Evolutionary conservation across 2,888 invertebrate genomes (phyloP).

Genomic region (Eupithecia dodoneata): DNA sequence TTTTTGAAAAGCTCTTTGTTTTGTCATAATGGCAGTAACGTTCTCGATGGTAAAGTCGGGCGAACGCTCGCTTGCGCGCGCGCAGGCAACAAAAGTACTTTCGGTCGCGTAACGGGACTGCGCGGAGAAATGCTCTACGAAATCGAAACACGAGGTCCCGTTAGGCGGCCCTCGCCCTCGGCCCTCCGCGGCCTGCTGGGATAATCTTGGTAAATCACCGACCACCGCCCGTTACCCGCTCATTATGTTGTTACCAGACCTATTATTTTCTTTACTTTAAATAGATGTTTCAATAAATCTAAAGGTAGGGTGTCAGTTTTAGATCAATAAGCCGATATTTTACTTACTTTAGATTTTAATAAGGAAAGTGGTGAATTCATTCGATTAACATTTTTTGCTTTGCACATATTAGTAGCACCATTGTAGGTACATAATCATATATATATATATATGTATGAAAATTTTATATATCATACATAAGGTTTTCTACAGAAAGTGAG

Average conservation of each 20-base stretch:
- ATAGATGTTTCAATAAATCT: slow-evolving; percentile 12
- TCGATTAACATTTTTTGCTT: background rate
- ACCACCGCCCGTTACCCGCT: slow-evolving; percentile 55
- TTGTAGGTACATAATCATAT: too few species aligned
- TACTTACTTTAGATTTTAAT: background rate
- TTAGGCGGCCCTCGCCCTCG: slow-evolving; percentile 72
- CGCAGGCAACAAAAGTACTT: slow-evolving; percentile 80
- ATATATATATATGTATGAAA: too few species aligned
- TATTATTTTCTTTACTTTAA: slow-evolving; percentile 42
- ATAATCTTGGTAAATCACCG: slow-evolving; percentile 75
- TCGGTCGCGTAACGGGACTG: slow-evolving; percentile 81
- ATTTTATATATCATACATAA: too few species aligned
- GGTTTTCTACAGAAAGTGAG: background rate
- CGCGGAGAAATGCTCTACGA: slow-evolving; percentile 84
- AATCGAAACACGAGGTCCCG: slow-evolving; percentile 84
- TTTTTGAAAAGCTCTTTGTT: slow-evolving; percentile 72
- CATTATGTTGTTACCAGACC: slow-evolving; percentile 49
- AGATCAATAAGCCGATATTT: background rate
- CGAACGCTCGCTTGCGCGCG: slow-evolving; percentile 65
- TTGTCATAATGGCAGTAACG: slow-evolving; percentile 68
- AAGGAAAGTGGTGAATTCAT: background rate
- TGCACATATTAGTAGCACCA: background rate
- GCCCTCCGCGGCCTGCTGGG: slow-evolving; percentile 53
- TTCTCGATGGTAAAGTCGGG: slow-evolving; percentile 78
- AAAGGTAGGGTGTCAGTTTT: background rate